phyloP scores from a whole-genome alignment of 2,888 invertebrate species.

The Scaeva pyrastri region DNA sequence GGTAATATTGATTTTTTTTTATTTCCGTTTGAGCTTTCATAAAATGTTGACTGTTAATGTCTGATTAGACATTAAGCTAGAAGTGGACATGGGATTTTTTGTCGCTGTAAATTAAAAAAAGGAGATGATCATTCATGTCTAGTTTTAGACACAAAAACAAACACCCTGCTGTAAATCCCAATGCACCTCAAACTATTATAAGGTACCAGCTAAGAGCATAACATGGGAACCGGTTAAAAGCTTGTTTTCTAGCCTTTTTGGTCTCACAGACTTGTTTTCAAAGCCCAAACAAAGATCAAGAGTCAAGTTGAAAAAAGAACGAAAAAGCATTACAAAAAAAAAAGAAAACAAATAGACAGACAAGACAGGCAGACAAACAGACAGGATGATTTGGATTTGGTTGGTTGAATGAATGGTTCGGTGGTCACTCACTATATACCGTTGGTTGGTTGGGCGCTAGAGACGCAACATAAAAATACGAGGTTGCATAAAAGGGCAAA shows the following conservation, averaged over 20 bases:
- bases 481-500: conserved; percentile 64
- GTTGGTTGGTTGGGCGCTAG: conserved; percentile 2
- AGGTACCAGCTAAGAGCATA: conserved; percentile 19
- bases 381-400: conserved; percentile 37
- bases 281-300: conserved; percentile 60
- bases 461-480: conserved; percentile 13
- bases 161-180: background rate
- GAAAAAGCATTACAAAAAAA: no score
- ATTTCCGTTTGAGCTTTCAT: no score
- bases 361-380: background rate
- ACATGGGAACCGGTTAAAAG: conserved; percentile 56
- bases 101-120: no score
- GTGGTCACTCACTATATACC: conserved; percentile 35
- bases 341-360: background rate
- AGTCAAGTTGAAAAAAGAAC: conserved; percentile 59
- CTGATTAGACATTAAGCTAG: no score
- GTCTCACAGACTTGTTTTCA: conserved; percentile 1
- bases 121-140: no score
- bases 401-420: conserved; percentile 49
- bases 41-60: no score
- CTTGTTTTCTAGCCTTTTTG: conserved; percentile 28
- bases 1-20: no score
- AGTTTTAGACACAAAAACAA: no score
- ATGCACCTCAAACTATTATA: conserved; percentile 11
- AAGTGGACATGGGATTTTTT: no score